Percentiles rank a stretch among this genome's conserved stretches.
phyloP scores from a whole-genome alignment of 2,797 vertebrate species.

The Psittacula derbiana region DNA sequence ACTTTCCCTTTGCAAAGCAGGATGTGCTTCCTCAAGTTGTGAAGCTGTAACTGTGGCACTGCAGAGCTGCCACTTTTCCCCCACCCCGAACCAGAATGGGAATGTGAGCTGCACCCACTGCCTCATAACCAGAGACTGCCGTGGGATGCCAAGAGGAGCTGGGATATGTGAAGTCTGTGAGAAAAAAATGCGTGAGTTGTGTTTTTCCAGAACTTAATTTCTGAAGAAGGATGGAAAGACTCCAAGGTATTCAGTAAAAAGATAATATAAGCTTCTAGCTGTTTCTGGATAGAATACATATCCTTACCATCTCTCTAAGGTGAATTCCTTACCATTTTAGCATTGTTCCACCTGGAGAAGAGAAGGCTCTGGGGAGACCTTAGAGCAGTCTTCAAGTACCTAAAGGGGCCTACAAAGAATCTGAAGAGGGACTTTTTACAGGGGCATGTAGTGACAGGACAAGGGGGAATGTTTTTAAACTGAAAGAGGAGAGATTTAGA shows the following conservation, averaged over 20 bases:
- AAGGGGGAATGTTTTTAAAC: neutral
- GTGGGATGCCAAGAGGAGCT: neutral
- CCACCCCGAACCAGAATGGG: accelerated
- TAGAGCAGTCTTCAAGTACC: neutral
- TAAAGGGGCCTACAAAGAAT: neutral
- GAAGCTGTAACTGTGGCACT: neutral
- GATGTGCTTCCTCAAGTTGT: neutral
- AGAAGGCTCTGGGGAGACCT: neutral
- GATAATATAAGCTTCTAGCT: neutral
- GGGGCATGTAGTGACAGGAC: neutral
- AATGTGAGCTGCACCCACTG: neutral
- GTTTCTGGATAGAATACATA: neutral
- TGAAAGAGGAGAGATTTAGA: neutral
- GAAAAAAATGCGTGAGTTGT: neutral
- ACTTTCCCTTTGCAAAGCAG: neutral
- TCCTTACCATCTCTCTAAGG: neutral
- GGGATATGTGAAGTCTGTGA: neutral
- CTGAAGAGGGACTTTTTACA: neutral
- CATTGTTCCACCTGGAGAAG: neutral
- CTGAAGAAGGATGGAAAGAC: neutral
- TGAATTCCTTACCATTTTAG: neutral
- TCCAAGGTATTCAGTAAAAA: neutral
- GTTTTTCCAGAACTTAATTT: neutral
- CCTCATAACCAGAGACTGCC: neutral
- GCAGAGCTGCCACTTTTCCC: neutral